A percentile compares a stretch with the other conserved stretches of the same genome.
Conservation (phyloP, 2,797 vertebrate genomes). For the Fundulus diaphanus region DNA sequence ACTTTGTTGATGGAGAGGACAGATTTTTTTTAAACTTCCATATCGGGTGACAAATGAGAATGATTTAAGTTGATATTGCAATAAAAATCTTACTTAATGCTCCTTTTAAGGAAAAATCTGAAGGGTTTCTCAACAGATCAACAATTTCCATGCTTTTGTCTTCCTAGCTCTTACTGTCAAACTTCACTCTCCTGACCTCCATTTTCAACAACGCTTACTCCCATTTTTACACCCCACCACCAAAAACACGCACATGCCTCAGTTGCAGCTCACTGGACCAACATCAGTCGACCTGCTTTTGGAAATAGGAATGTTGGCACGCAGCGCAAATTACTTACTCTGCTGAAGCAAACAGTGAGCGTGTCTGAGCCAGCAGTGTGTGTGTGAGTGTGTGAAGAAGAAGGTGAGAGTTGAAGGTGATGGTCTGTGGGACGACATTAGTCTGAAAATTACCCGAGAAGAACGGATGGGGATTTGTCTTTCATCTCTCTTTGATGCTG, state of each 20-base stretch:
- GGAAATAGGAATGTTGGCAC: conserved; percentile 70
- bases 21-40: too few species aligned
- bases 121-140: background rate
- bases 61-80: too few species aligned
- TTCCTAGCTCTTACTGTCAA: background rate
- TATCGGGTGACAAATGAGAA: too few species aligned
- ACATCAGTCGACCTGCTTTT: conserved; percentile 59
- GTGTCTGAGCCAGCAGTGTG: conserved; percentile 35
- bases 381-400: conserved; percentile 29
- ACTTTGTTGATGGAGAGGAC: too few species aligned
- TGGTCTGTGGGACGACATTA: conserved; percentile 19
- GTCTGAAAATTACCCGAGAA: conserved; percentile 27
- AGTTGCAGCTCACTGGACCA: conserved; percentile 46
- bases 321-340: conserved; percentile 56
- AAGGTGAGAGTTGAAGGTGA: conserved; percentile 45
- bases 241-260: conserved; percentile 4
- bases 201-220: conserved; percentile 6
- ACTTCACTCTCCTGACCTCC: background rate
- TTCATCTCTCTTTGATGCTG: conserved; percentile 50
- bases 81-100: too few species aligned
- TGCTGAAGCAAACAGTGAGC: conserved; percentile 43
- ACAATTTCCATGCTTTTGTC: too few species aligned
- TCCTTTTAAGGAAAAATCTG: too few species aligned
- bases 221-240: background rate
- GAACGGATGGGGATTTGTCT: conserved; percentile 41